A percentile compares a stretch with the other conserved stretches of the same genome.
Conservation (phyloP, 1,140 invertebrate species). For the Bombus ignitus region DNA sequence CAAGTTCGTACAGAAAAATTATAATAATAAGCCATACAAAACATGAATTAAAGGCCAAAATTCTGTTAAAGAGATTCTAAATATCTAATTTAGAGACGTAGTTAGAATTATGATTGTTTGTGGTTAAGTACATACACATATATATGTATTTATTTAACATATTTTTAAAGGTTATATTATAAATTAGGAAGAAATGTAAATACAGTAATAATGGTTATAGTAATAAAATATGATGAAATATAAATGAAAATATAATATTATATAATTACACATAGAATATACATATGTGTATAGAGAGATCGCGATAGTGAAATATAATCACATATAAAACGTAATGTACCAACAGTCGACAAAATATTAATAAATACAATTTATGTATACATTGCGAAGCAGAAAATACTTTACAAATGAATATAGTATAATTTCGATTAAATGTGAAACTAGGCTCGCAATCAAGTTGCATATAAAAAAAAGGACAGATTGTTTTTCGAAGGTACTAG, state of each 20-base stretch:
- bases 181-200: background rate
- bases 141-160: background rate
- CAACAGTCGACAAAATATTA: background rate
- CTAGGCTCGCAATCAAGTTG: background rate
- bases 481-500: conserved; percentile 45
- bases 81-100: background rate
- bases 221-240: background rate
- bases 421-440: background rate
- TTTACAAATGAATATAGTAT: background rate
- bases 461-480: conserved; percentile 1
- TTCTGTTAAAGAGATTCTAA: background rate
- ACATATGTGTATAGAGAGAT: background rate
- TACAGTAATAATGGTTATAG: background rate
- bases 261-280: background rate
- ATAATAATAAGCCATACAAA: background rate
- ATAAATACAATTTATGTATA: background rate
- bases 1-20: background rate
- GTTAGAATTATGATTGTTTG: background rate
- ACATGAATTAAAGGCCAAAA: too few relatives aligned
- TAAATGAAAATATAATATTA: background rate
- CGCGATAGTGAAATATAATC: background rate
- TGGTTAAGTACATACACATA: background rate
- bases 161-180: background rate
- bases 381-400: background rate
- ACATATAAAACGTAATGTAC: background rate